Conservation (phyloP, 2,113 vertebrate species). For the Ptychochromis oligacanthus region DNA sequence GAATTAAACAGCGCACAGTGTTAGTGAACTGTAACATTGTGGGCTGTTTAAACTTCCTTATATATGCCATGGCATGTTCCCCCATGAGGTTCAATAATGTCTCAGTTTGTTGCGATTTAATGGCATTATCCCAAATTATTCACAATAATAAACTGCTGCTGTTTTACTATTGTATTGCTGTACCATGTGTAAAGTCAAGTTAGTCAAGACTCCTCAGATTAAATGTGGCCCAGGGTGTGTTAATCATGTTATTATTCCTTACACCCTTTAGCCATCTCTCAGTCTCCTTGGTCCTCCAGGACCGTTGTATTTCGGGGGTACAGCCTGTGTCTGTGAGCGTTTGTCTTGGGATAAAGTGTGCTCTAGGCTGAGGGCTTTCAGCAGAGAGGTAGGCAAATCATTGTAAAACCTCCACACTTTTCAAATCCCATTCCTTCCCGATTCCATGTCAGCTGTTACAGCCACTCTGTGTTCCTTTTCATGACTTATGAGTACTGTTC, state of each 20-base stretch:
- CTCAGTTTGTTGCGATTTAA: slow-evolving; percentile 5
- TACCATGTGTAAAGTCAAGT: slow-evolving; percentile 55
- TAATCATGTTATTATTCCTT: slow-evolving; percentile 79
- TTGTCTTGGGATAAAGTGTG: slow-evolving; percentile 71
- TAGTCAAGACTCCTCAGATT: slow-evolving; percentile 46
- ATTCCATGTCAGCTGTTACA: slow-evolving; percentile 49
- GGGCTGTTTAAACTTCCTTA: slow-evolving; percentile 7
- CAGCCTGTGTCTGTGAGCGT: slow-evolving; percentile 66
- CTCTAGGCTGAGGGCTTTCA: slow-evolving; percentile 68
- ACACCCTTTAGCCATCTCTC: slow-evolving; percentile 78
- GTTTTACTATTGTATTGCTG: slow-evolving; percentile 28
- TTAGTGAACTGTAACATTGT: background rate
- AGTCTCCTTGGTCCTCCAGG: slow-evolving; percentile 71
- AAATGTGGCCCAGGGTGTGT: slow-evolving; percentile 69
- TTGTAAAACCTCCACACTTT: slow-evolving; percentile 53
- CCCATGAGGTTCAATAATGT: slow-evolving; percentile 3
- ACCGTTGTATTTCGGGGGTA: slow-evolving; percentile 62
- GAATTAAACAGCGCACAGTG: background rate
- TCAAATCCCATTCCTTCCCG: slow-evolving; percentile 50
- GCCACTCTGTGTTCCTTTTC: slow-evolving; percentile 6
- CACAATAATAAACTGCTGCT: slow-evolving; percentile 11
- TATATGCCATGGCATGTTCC: slow-evolving; percentile 22
- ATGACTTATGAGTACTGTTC: slow-evolving; percentile 3
- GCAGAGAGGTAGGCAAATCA: slow-evolving; percentile 75
- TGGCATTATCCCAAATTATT: slow-evolving; percentile 7